A percentile compares a stretch with the other conserved stretches of the same genome.
Evolutionary conservation across 2,888 invertebrate genomes (phyloP).

Genomic region (Drosophila phalerata): DNA sequence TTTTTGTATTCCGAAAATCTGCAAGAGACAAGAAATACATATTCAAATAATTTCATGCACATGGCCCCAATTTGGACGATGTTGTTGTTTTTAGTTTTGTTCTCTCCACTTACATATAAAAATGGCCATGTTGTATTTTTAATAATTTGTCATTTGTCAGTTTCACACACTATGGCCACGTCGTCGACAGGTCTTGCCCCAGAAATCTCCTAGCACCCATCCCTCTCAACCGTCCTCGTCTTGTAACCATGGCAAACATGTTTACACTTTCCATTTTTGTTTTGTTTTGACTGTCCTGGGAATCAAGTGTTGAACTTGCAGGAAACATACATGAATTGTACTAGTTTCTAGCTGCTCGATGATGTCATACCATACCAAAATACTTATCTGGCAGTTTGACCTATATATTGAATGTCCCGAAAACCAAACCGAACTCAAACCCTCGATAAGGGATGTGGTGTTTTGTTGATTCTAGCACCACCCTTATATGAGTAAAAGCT

Average conservation of each 20-base stretch:
- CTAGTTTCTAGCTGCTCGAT: constrained; percentile 46
- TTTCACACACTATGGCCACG: constrained; percentile 63
- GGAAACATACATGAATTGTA: constrained; percentile 49
- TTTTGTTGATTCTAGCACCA: constrained; percentile 22
- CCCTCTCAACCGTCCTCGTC: neutral
- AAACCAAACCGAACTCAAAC: neutral
- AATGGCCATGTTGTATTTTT: constrained; percentile 63
- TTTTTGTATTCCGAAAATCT: constrained; percentile 14
- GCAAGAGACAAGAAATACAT: constrained; percentile 27
- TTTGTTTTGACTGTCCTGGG: constrained; percentile 47
- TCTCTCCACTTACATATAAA: constrained; percentile 19
- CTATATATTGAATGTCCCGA: constrained; percentile 58
- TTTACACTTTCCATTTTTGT: constrained; percentile 51
- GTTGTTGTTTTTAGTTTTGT: constrained; percentile 6
- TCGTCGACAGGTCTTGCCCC: constrained; percentile 51
- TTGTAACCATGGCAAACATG: constrained; percentile 64
- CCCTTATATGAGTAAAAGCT: constrained; percentile 11
- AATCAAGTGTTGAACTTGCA: constrained; percentile 21
- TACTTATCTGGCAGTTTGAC: constrained; percentile 65
- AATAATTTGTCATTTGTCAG: constrained; percentile 69
- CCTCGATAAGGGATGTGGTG: constrained; percentile 34
- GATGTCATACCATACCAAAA: constrained; percentile 69
- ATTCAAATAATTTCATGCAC: constrained; percentile 33
- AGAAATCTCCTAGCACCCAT: constrained; percentile 2
- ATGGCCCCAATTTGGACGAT: constrained; percentile 45